Evolutionary conservation across 2,113 vertebrate species (phyloP).

Genomic region (Syngnathus floridae): DNA sequence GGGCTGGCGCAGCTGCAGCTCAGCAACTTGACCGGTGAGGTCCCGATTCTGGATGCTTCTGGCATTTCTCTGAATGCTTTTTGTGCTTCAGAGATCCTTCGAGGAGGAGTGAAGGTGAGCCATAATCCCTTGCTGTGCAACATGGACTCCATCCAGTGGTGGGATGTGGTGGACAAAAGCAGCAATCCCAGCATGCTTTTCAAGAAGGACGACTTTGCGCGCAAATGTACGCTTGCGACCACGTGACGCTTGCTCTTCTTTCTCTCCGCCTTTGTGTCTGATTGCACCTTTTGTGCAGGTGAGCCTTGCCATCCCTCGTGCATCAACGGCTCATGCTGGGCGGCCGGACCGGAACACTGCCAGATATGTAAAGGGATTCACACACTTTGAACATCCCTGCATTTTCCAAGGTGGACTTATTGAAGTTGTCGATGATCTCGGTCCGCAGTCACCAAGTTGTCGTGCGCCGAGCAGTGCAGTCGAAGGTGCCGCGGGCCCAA

Average conservation of each 20-base stretch:
- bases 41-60: background rate
- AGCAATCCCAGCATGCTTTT: slow-evolving; percentile 27
- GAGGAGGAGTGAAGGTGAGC: slow-evolving; percentile 79
- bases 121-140: slow-evolving; percentile 81
- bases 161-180: slow-evolving; percentile 71
- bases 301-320: slow-evolving; percentile 76
- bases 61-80: background rate
- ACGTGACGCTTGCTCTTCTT: background rate
- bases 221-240: slow-evolving; percentile 25
- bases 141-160: slow-evolving; percentile 79
- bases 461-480: slow-evolving; percentile 88
- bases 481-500: slow-evolving; percentile 78
- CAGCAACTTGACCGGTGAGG: slow-evolving; percentile 76
- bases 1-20: slow-evolving; percentile 77
- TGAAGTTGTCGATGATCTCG: background rate
- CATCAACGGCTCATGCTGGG: slow-evolving; percentile 82
- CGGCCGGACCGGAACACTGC: slow-evolving; percentile 78
- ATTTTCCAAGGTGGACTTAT: too few species aligned
- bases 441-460: slow-evolving; percentile 74
- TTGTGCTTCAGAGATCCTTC: slow-evolving; percentile 78
- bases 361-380: slow-evolving; percentile 76
- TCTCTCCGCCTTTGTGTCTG: background rate
- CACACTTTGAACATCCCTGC: too few species aligned
- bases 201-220: background rate
- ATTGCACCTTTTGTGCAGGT: slow-evolving; percentile 66